These are phyloP conservation scores for Paraescarpia echinospica DNA, from an alignment of 1,140 invertebrate species.

Conservation along the genomic window DNA sequence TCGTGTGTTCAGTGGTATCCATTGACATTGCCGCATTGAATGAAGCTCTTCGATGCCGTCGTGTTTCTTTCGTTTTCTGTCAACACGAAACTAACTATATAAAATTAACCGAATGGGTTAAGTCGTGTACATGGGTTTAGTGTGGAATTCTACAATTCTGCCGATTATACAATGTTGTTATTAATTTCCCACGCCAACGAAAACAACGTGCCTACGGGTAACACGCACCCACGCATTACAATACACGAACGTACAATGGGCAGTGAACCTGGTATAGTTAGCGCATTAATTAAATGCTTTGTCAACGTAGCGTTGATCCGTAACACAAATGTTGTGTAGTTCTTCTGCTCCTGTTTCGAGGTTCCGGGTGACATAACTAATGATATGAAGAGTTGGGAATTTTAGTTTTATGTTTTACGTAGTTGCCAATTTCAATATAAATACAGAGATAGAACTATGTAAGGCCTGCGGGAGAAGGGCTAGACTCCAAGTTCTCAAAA, in stretches of 20 bases:
- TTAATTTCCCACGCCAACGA: not conserved
- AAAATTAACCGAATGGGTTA: not conserved
- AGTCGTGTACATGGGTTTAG: not conserved
- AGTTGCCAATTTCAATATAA: not conserved
- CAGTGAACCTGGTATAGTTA: no score
- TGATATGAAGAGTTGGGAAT: not conserved
- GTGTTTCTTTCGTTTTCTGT: not conserved
- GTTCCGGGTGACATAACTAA: not conserved
- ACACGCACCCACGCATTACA: not conserved
- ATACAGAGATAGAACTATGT: not conserved
- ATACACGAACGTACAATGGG: not conserved
- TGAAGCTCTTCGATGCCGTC: no score
- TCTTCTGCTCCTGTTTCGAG: not conserved
- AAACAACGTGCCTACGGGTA: not conserved
- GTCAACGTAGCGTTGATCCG: not conserved
- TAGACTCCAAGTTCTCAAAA: not conserved
- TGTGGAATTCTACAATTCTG: not conserved
- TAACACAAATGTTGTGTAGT: not conserved
- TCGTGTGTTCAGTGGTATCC: no score
- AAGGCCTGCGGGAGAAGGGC: not conserved
- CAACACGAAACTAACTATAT: not conserved
- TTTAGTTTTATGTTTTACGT: not conserved
- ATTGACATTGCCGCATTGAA: no score
- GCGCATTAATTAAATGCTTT: not conserved
- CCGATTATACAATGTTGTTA: no score